These are phyloP conservation scores for Condylostylus longicornis DNA, from an alignment of 1,140 invertebrate species.

Conservation along the genomic window DNA sequence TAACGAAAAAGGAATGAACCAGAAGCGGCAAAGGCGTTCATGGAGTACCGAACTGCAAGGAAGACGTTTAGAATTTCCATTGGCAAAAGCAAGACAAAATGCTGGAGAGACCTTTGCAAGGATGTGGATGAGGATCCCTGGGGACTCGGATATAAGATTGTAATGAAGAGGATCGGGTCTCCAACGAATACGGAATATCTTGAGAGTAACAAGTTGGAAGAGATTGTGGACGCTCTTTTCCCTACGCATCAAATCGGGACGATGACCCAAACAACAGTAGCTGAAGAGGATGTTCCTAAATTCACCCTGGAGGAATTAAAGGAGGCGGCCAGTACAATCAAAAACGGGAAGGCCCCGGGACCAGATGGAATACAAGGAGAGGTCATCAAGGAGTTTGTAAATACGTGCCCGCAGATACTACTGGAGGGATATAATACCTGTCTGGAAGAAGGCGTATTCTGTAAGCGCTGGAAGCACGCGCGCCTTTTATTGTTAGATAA, in stretches of 20 bases:
- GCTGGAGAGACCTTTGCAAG: slow-evolving; percentile 9
- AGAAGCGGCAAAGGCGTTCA: no score
- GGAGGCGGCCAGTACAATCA: slow-evolving; percentile 3
- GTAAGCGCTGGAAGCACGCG: no score
- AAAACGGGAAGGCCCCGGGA: slow-evolving; percentile 14
- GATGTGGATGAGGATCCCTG: slow-evolving; percentile 11
- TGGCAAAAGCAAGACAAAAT: slow-evolving; percentile 5
- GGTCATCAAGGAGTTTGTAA: slow-evolving; percentile 10
- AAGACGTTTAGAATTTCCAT: slow-evolving; percentile 5
- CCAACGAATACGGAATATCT: background rate
- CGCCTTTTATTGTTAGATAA: background rate
- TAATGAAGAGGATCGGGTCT: slow-evolving; percentile 2
- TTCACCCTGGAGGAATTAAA: slow-evolving; percentile 13
- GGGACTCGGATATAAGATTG: slow-evolving; percentile 13
- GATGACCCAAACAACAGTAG: background rate
- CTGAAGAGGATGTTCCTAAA: background rate
- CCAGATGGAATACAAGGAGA: slow-evolving; percentile 12
- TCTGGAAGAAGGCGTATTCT: slow-evolving; percentile 4
- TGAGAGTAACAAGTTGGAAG: background rate
- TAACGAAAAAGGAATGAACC: no score
- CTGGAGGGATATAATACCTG: background rate
- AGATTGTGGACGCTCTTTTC: slow-evolving; percentile 2
- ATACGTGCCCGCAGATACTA: background rate
- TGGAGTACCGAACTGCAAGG: slow-evolving; percentile 3
- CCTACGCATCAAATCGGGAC: background rate